These are phyloP conservation scores for Lontra canadensis DNA, from an alignment of 2,113 vertebrate genomes.

Conservation along the genomic window DNA sequence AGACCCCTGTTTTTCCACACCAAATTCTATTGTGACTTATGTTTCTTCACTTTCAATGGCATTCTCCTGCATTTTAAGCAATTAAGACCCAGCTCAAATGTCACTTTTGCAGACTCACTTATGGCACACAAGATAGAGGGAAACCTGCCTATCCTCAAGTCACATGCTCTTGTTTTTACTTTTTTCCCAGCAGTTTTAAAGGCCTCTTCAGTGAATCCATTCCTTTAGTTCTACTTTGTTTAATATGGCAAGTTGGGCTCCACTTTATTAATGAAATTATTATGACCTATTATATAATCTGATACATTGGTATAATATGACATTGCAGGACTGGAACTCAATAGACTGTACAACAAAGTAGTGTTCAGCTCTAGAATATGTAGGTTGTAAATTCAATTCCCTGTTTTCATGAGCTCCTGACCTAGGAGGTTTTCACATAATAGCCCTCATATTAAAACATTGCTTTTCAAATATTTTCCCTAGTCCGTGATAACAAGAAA, in stretches of 20 bases:
- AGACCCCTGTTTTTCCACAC: fast-evolving
- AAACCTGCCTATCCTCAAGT: fast-evolving
- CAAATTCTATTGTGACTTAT: fast-evolving
- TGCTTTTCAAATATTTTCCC: neutral
- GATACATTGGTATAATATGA: no score
- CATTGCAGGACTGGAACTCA: neutral
- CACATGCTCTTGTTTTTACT: fast-evolving
- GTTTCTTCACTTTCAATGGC: no score
- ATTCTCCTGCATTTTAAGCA: neutral
- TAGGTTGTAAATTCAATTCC: neutral
- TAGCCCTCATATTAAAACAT: neutral
- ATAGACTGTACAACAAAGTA: neutral
- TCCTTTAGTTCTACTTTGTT: neutral
- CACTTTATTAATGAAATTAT: neutral
- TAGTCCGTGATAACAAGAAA: neutral
- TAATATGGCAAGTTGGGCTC: neutral
- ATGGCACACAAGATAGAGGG: fast-evolving
- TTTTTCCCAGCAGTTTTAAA: neutral
- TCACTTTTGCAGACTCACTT: neutral
- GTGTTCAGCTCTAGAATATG: neutral
- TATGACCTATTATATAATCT: fast-evolving
- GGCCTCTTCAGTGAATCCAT: neutral
- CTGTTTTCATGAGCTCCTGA: no score
- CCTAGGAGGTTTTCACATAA: neutral
- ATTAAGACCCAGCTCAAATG: neutral